phyloP scores from a whole-genome alignment of 2,113 vertebrate genomes.

The Pelusios castaneus region DNA sequence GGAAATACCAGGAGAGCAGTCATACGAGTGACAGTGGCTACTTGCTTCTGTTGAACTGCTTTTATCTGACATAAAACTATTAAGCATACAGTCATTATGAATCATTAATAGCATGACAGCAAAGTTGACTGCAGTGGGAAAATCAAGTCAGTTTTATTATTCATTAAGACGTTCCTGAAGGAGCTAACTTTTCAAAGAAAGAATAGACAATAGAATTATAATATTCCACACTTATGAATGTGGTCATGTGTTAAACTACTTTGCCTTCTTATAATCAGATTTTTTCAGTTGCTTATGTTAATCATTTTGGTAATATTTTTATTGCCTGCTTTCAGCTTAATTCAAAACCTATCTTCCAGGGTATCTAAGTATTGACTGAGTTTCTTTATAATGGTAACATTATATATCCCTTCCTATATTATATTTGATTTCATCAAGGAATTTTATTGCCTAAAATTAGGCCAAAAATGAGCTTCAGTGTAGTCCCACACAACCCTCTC shows the following conservation, averaged over 20 bases:
- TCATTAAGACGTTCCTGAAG: slow-evolving; percentile 83
- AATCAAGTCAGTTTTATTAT: slow-evolving; percentile 85
- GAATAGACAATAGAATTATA: slow-evolving; percentile 80
- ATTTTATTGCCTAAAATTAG: slow-evolving; percentile 42
- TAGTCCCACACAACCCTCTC: not conserved
- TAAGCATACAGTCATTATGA: slow-evolving; percentile 80
- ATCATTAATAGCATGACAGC: slow-evolving; percentile 84
- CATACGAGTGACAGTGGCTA: slow-evolving; percentile 67
- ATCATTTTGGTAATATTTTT: slow-evolving; percentile 70
- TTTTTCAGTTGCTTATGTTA: slow-evolving; percentile 73
- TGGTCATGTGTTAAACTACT: slow-evolving; percentile 71
- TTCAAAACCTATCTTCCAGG: slow-evolving; percentile 41
- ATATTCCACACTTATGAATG: slow-evolving; percentile 78
- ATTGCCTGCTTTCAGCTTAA: slow-evolving; percentile 45
- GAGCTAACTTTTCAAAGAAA: slow-evolving; percentile 78
- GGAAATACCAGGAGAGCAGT: slow-evolving; percentile 71
- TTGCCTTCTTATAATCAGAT: slow-evolving; percentile 72
- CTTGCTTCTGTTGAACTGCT: slow-evolving; percentile 69
- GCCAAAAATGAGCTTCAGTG: not conserved
- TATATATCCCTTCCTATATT: slow-evolving; percentile 6
- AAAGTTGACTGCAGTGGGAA: slow-evolving; percentile 80
- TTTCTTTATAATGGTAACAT: slow-evolving; percentile 23
- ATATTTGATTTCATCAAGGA: slow-evolving; percentile 42
- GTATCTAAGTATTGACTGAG: not conserved
- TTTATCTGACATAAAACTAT: slow-evolving; percentile 79